Conservation (phyloP, 2,113 vertebrate genomes). For the Dunckerocampus dactyliophorus region DNA sequence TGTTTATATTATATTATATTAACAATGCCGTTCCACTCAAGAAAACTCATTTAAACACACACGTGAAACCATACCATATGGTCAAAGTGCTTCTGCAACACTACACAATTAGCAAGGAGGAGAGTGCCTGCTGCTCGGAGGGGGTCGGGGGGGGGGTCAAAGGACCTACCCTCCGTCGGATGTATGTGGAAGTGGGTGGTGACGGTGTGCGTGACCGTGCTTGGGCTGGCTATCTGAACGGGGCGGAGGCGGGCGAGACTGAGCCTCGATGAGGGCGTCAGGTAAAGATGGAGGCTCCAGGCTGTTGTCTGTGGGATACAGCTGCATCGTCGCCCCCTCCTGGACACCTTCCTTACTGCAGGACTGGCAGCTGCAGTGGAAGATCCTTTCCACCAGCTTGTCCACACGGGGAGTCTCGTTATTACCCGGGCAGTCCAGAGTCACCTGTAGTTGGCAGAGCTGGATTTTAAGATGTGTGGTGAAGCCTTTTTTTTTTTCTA, state of each 20-base stretch:
- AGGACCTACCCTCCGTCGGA: constrained; percentile 63
- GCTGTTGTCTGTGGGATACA: constrained; percentile 82
- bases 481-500: too few species aligned
- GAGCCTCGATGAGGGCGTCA: constrained; percentile 45
- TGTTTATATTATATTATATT: constrained; percentile 13
- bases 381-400: constrained; percentile 93
- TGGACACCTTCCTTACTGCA: constrained; percentile 88
- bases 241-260: constrained; percentile 40
- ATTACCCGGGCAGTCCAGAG: constrained; percentile 85
- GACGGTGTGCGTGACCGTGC: constrained; percentile 50
- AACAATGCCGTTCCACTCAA: constrained; percentile 35
- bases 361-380: constrained; percentile 95
- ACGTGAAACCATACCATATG: constrained; percentile 46
- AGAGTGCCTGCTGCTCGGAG: constrained; percentile 15
- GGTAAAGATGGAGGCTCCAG: constrained; percentile 59
- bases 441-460: constrained; percentile 74
- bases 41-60: constrained; percentile 15
- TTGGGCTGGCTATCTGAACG: constrained; percentile 58
- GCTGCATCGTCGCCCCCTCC: constrained; percentile 85
- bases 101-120: constrained; percentile 44
- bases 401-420: constrained; percentile 87
- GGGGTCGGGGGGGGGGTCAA: constrained; percentile 5
- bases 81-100: constrained; percentile 64
- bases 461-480: too few species aligned
- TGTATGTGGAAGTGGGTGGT: constrained; percentile 64